These are phyloP conservation scores for Gorsachius goisagi DNA, from an alignment of 2,113 vertebrate genomes.

Conservation along the genomic window DNA sequence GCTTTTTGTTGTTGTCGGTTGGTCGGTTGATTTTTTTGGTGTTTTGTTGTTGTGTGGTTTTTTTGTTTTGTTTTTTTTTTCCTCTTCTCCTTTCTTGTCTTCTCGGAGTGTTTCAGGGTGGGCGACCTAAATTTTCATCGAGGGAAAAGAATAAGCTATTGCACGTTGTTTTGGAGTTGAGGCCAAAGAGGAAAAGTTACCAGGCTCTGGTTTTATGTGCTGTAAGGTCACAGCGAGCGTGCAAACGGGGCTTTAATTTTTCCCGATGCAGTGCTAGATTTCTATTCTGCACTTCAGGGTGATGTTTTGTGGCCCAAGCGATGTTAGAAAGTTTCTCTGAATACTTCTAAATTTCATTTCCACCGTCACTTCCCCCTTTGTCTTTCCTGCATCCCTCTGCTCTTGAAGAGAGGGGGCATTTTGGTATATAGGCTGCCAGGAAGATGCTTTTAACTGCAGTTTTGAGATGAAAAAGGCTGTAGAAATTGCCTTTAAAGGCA, in stretches of 20 bases:
- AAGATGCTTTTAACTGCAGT: neutral
- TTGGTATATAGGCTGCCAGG: neutral
- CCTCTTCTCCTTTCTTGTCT: too few relatives aligned
- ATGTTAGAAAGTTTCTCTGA: neutral
- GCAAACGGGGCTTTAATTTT: neutral
- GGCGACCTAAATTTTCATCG: neutral
- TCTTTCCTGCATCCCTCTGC: neutral
- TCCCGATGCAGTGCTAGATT: fast-evolving
- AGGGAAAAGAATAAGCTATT: neutral
- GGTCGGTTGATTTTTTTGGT: neutral
- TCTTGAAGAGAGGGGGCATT: neutral
- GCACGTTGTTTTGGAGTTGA: neutral
- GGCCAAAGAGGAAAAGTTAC: neutral
- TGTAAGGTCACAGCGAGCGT: neutral
- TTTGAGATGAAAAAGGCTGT: neutral
- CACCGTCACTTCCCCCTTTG: neutral
- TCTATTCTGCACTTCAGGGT: neutral
- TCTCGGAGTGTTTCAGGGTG: neutral
- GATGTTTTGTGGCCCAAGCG: neutral
- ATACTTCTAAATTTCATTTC: neutral
- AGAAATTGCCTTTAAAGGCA: neutral
- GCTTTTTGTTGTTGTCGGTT: neutral
- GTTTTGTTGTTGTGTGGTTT: too few relatives aligned
- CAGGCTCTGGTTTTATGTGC: neutral
- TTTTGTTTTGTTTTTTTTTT: fast-evolving